Evolutionary conservation across 2,888 invertebrate species (phyloP).

Genomic region (Drosophila longiperda): DNA sequence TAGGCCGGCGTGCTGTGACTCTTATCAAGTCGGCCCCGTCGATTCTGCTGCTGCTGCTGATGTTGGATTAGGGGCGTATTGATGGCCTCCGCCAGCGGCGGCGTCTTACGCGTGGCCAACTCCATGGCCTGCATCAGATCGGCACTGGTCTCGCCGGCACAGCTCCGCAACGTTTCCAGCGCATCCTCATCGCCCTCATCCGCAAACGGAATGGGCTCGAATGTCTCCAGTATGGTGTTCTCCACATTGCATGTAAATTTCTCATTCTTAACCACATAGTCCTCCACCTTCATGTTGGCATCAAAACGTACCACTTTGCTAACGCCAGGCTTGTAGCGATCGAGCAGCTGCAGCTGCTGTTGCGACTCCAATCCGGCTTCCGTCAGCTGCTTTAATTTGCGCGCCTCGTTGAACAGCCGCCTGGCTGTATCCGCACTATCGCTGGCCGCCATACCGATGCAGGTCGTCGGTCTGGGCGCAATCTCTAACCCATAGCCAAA

Average conservation of each 20-base stretch:
- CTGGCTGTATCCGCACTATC: conserved; percentile 61
- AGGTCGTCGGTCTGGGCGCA: conserved; percentile 89
- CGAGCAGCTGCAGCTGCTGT: conserved; percentile 57
- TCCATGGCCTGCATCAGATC: conserved; percentile 65
- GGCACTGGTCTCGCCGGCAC: conserved; percentile 52
- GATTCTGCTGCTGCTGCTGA: conserved; percentile 47
- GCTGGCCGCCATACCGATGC: conserved; percentile 86
- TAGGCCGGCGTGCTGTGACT: conserved; percentile 93
- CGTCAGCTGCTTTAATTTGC: conserved; percentile 69
- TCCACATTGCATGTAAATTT: conserved; percentile 85
- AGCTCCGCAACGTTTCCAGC: conserved; percentile 67
- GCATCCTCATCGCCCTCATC: conserved; percentile 83
- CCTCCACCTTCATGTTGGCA: conserved; percentile 83
- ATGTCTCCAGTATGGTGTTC: conserved; percentile 84
- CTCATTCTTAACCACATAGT: conserved; percentile 82
- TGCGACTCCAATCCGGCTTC: conserved; percentile 65
- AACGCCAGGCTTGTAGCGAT: conserved; percentile 83
- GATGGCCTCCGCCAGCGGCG: conserved; percentile 78
- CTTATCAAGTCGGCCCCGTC: conserved; percentile 89
- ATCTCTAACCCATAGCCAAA: conserved; percentile 91
- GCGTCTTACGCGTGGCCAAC: conserved; percentile 51
- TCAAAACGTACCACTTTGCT: conserved; percentile 85
- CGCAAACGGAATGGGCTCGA: conserved; percentile 85
- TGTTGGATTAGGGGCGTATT: conserved; percentile 74
- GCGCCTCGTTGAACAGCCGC: conserved; percentile 62